Base-by-base conservation (phyloP, 2,888 invertebrate genomes). In the Sesamia inferens region DNA sequence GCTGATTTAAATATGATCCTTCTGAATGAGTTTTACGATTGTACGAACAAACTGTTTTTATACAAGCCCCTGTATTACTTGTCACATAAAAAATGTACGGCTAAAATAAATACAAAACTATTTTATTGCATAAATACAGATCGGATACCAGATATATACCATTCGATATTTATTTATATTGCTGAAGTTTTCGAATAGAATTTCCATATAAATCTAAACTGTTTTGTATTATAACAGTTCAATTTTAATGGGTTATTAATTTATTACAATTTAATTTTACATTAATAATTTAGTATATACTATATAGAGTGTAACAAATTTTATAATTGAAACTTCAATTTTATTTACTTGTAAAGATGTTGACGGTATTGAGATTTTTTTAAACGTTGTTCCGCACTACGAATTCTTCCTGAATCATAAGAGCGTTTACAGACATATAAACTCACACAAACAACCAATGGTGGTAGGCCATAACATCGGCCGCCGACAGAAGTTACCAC, bases 21-120 rank as follows among this genome's bases (percentile, higher is more conserved):
- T 81, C 84, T 71, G 66, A 14, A 24, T 6, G 10, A 14, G n/a
- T 11, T 14, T 19, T 74, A 19, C n/a, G 0, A 13, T 57, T 55
- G 48, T n/a, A n/a, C 59, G 10, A 59, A 66, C 61, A 59, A 78
- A 79, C 84, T 69, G 76, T 87, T 81, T 79, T 65, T 39, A 62
- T 62, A 70, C 64, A 73, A 39, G 74, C 68, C 61, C 65, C 67
- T 68, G 63, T 76, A 71, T 71, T 59, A 61, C 62, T 71, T 58
- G 69, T 64, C 61, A 61, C 51, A 79, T 82, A 82, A 85, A 77
- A 85, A 79, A 78, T 77, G 68, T 76, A 63, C 47, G 74, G 59
- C n/a, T 44, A 70, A 77, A 83, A 80, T 79, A 83, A 76, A 83
- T 80, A 83, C 72, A 10, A 68, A 64, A 78, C 55, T 39, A 66